Evolutionary conservation across 2,888 invertebrate species (phyloP), one percentile per base, ranked within the genome.

Genomic region (Platypus cylindrus): DNA sequence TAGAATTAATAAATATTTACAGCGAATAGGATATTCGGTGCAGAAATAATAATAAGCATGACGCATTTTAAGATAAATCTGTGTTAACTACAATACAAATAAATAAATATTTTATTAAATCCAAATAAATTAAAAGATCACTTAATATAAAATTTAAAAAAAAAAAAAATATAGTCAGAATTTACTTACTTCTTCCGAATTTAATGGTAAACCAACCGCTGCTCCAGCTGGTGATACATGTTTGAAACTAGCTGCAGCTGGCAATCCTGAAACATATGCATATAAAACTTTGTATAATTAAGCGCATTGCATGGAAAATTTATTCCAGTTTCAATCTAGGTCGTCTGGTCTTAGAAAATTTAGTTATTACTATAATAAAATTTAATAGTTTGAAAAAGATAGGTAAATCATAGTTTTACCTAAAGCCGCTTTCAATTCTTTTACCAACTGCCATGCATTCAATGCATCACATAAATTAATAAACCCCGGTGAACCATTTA

Each of bases 181-280:
- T 7, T 7, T 31, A 37, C 44, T 52, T 46, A 75, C 75, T 64
- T 80, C 80, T 20, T 75, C 75, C 3, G 65, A 59, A 39, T 72
- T 71, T 18, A 97, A 64, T 0, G 91, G 82, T 18, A 79, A 65
- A 0, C 84, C 94, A 2, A 97, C 80, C 32, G 95, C 95, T 2
- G 94, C 95, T 3, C 95, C 95, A 9, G 97, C 95, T 0, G 97
- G 97, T 16, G 94, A 94, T 4, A 97, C 95, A 58, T 98, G 97
- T 58, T 98, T 98, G 62, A 98, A 97, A 37, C 94, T 95, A 1
- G 93, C 78, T 0, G 95, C 91, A 0, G 97, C 94, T 0, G 95
- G 90, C 17, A 91, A 58, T 3, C 74, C 39, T 38, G 22, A 3
- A 37, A 37, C n/a, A n/a, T n/a, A n/a, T n/a, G n/a, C n/a, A n/a